Evolutionary conservation across 2,113 vertebrate species (phyloP), one percentile per base, ranked within the genome.

Genomic region (Oenanthe melanoleuca): DNA sequence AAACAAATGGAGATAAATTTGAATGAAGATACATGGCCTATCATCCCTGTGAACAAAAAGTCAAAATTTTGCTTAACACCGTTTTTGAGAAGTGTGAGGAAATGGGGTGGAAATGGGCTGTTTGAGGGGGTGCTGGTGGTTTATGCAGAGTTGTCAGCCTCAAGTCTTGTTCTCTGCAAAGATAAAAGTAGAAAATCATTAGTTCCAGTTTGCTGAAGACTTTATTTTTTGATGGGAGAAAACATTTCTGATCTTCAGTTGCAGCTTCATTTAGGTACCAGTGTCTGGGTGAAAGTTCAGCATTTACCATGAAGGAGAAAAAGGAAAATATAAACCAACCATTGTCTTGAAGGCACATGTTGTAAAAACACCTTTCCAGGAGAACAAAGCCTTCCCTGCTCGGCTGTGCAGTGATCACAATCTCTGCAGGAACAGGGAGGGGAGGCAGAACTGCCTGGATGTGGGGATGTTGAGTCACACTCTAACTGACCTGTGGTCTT

Each of bases 271-370:
- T n/a, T 71, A n/a, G 42, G 45, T n/a, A 31, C 52, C 70, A 24
- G 6, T 64, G 25, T 38, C 33, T 40, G n/a, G 40, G 29, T 89
- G 53, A 37, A 78, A 89, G 37, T 37, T 92, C 37, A 82, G 25
- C 63, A 59, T 45, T 67, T 63, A 57, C 70, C 31, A 42, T 42
- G 44, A 80, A 52, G 4, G 33, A 9, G 33, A 67, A 15, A 52
- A 38, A 13, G 12, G 16, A 20, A 20, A 29, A 31, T 18, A 24
- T 14, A 33, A 16, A 6, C 20, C 60, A 80, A 13, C 4, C 8
- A 40, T 29, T 0, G 0, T 63, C 44, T 79, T 33, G 86, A 78
- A 67, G 40, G 38, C 52, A 33, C 0, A 1, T 12, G 25, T 31
- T 82, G 34, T 33, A 79, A 90, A 93, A 59, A 5, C 28, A 47